Evolutionary conservation across 2,888 invertebrate species (phyloP).

Genomic region (Epirrhoe alternata): DNA sequence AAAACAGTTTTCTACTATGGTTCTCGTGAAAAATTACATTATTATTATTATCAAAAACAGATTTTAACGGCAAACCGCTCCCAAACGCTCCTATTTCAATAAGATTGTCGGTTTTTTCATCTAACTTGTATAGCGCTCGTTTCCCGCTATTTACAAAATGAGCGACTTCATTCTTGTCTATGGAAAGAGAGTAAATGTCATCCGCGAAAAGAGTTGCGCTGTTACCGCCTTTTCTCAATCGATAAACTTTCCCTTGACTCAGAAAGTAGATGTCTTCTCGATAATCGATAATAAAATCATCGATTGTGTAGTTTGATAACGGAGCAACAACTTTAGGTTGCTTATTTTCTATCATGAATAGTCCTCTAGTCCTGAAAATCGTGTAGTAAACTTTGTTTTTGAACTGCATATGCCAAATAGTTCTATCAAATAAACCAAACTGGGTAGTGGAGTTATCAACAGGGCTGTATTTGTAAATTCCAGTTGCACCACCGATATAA

Average conservation of each 20-base stretch:
- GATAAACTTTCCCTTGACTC: slow-evolving; percentile 58
- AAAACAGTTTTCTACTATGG: slow-evolving; percentile 58
- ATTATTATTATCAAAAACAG: slow-evolving; percentile 66
- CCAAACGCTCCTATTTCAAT: slow-evolving; percentile 63
- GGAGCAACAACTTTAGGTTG: slow-evolving; percentile 51
- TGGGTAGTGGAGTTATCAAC: slow-evolving; percentile 50
- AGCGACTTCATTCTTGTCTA: slow-evolving; percentile 60
- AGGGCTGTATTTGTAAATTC: slow-evolving; percentile 62
- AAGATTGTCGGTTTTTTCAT: slow-evolving; percentile 53
- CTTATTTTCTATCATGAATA: slow-evolving; percentile 56
- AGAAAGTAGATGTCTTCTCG: slow-evolving; percentile 65
- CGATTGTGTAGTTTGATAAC: slow-evolving; percentile 60
- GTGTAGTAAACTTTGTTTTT: slow-evolving; percentile 64
- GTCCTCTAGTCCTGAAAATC: slow-evolving; percentile 57
- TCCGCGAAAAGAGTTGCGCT: slow-evolving; percentile 55
- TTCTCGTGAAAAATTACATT: slow-evolving; percentile 67
- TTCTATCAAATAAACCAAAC: slow-evolving; percentile 59
- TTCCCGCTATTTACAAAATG: slow-evolving; percentile 64
- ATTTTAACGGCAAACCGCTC: slow-evolving; percentile 55
- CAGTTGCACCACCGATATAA: slow-evolving; percentile 63
- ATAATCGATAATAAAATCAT: slow-evolving; percentile 69
- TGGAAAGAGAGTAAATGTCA: slow-evolving; percentile 61
- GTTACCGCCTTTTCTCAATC: slow-evolving; percentile 59
- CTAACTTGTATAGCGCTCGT: slow-evolving; percentile 62
- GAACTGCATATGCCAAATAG: slow-evolving; percentile 69